Base-by-base conservation (phyloP, 2,888 invertebrate species). In the Bugulina stolonifera region DNA sequence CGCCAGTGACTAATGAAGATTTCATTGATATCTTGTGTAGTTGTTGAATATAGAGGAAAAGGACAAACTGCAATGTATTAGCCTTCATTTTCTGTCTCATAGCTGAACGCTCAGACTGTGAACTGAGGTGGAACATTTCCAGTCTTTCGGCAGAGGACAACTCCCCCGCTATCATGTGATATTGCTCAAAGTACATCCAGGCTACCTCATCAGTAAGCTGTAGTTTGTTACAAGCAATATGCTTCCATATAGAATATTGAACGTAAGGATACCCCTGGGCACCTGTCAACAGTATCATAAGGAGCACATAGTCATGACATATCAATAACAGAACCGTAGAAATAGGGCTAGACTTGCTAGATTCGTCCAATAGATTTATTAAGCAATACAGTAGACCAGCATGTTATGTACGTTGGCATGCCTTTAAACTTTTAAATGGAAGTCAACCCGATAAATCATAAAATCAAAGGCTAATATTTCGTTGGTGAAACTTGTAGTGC, bases 221-320 rank as follows among this genome's bases (percentile, higher is more conserved):
- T 3, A 84, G 78, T 72, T 84, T 84, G 76, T 84, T 83, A 75
- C 83, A 84, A 5, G 83, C 84, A 71, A 84, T 84, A 74, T 84
- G 84, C 73, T 81, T 80, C 84, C 84, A 84, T 27, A 84, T 80
- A 1, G 82, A 78, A 75, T 83, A 84, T 73, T 83, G 83, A 77
- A 72, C 54, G 18, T n/a, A 80, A 78, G 29, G 71, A 71, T 55
- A 35, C 71, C 35, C 35, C 34, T 14, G 55, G 5, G 52, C 1
- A 14, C 43, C 18, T 35, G 57, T n/a, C n/a, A n/a, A n/a, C n/a
- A n/a, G n/a, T n/a, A n/a, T n/a, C n/a, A n/a, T n/a, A n/a, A n/a
- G n/a, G n/a, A n/a, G n/a, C n/a, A n/a, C n/a, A n/a, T n/a, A n/a
- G n/a, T n/a, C n/a, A n/a, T n/a, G n/a, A n/a, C n/a, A 72, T 32